phyloP scores from a whole-genome alignment of 2,113 vertebrate genomes.

The Columba janthina region DNA sequence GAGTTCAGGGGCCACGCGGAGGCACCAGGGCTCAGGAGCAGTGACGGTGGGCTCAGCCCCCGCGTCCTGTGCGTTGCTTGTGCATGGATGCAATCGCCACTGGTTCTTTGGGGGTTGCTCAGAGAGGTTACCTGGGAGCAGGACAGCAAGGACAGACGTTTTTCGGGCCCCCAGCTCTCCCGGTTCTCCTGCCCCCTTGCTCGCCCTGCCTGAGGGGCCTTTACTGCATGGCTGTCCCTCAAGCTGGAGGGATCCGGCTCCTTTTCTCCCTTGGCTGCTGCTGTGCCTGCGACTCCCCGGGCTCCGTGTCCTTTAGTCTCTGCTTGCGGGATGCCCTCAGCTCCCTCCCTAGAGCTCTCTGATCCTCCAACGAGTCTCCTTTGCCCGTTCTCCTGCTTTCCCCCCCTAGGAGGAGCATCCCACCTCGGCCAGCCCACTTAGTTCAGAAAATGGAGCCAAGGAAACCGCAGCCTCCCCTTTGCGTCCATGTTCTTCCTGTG shows the following conservation, averaged over 20 bases:
- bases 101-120: background rate
- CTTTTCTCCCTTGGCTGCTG: background rate
- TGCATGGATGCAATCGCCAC: background rate
- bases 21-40: background rate
- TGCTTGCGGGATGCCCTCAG: background rate
- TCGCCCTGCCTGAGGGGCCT: background rate
- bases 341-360: background rate
- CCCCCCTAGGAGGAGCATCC: background rate
- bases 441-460: slow-evolving; percentile 77
- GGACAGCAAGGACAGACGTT: background rate
- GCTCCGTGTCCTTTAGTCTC: background rate
- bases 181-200: fast-evolving
- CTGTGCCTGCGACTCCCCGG: background rate
- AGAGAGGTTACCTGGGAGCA: background rate
- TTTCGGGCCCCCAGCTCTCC: background rate
- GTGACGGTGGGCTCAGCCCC: background rate
- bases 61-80: background rate
- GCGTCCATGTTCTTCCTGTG: slow-evolving; percentile 68
- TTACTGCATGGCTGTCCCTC: background rate
- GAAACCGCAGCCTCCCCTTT: slow-evolving; percentile 58
- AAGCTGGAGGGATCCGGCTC: background rate
- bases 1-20: background rate
- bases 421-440: background rate
- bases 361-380: background rate
- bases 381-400: background rate